A percentile compares a stretch with the other conserved stretches of the same genome.
Conservation (phyloP, 2,797 vertebrate species). For the Falco berigora region DNA sequence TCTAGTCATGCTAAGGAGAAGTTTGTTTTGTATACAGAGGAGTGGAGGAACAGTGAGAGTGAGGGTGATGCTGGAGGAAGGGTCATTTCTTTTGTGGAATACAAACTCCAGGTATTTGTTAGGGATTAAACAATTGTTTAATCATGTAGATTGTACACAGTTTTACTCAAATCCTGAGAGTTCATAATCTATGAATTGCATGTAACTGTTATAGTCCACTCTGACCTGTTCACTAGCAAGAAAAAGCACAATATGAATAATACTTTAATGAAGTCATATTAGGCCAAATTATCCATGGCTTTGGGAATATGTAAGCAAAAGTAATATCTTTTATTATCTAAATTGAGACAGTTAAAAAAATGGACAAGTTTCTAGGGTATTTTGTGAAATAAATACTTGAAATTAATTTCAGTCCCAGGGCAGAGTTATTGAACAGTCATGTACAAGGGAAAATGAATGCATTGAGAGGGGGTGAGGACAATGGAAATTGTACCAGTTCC, state of each 20-base stretch:
- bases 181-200: neutral
- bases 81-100: neutral
- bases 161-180: neutral
- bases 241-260: neutral
- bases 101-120: neutral
- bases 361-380: neutral
- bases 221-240: neutral
- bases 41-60: neutral
- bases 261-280: neutral
- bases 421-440: neutral
- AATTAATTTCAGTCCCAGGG: neutral
- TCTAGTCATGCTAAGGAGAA: neutral
- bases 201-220: neutral
- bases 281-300: neutral
- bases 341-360: neutral
- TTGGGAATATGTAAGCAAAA: neutral
- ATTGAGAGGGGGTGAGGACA: neutral
- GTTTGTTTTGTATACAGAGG: neutral
- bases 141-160: rapidly evolving
- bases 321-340: neutral
- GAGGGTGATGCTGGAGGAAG: neutral
- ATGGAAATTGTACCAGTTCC: neutral
- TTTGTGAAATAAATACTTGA: neutral
- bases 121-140: neutral
- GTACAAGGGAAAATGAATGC: neutral